A percentile compares a stretch with the other conserved stretches of the same genome.
Conservation (phyloP, 2,888 invertebrate genomes). For the Prosapia bicincta region DNA sequence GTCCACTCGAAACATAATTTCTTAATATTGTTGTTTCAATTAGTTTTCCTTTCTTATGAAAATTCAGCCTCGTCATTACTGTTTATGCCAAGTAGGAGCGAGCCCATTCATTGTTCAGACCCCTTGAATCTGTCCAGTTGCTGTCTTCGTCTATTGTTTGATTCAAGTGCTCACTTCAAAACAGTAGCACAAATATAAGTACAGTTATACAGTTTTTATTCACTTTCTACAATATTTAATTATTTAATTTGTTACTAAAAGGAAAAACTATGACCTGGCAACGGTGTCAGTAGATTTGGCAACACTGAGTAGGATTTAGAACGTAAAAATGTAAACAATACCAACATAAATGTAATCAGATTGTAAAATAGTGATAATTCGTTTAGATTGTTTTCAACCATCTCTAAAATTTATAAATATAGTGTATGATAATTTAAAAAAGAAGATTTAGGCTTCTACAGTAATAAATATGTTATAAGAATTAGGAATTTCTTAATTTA, state of each 20-base stretch:
- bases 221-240: neutral
- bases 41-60: neutral
- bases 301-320: neutral
- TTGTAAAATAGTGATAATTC: no score
- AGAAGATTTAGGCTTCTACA: no score
- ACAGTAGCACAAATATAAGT: neutral
- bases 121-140: neutral
- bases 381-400: no score
- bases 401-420: no score
- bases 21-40: neutral
- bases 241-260: neutral
- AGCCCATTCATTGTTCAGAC: neutral
- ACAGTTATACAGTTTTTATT: neutral
- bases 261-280: no score
- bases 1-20: neutral
- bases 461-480: no score
- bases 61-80: neutral
- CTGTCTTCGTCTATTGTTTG: neutral
- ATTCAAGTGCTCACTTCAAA: neutral
- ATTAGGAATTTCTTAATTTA: no score
- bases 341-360: no score
- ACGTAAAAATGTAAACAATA: neutral
- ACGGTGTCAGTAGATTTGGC: neutral
- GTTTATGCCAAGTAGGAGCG: neutral
- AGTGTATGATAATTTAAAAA: no score